Base-by-base conservation (phyloP, 2,113 vertebrate genomes). In the Chaetodon auriga region DNA sequence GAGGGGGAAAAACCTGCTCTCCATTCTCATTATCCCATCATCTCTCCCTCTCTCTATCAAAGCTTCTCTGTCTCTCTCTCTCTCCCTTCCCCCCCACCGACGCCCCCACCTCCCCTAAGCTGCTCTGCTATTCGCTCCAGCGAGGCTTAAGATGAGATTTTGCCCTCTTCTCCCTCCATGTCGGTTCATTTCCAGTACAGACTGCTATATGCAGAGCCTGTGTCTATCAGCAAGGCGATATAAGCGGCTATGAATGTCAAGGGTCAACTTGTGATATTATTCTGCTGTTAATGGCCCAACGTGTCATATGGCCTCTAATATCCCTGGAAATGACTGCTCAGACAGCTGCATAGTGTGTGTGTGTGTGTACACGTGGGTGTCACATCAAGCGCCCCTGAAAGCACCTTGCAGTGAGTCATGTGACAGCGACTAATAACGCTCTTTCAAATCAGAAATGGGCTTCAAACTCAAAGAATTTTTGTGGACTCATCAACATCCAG, bases 231-330 rank as follows among this genome's bases (percentile, higher is more conserved):
- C 88, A n/a, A 64, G 80, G 81, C 91, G 89, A 91, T 88, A 91
- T 90, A 92, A 90, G 92, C 91, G 79, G 84, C 81, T 86, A n/a
- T 62, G 80, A 85, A 89, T 49, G 90, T 85, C 85, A 85, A 78
- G 80, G 93, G 90, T 93, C 92, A 92, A 90, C 81, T 80, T 78
- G 87, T 89, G 90, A 90, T 92, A 90, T 90, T 87, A 90, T 87
- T 92, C 86, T 62, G 86, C 87, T 79, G 86, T 86, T 90, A 91
- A 92, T 92, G 89, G 88, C 80, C 82, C 75, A 69, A 65, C 64
- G 11, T 86, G 92, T 84, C 68, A 78, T 1, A 80, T 64, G 83
- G 51, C 75, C 64, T 51, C 83, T 88, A 91, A 91, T 89, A 87
- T 86, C 84, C 55, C 79, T 78, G 79, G 74, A 92, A 89, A 90